Conservation (phyloP, 2,888 invertebrate genomes). For the Chrysodeixis includens region DNA sequence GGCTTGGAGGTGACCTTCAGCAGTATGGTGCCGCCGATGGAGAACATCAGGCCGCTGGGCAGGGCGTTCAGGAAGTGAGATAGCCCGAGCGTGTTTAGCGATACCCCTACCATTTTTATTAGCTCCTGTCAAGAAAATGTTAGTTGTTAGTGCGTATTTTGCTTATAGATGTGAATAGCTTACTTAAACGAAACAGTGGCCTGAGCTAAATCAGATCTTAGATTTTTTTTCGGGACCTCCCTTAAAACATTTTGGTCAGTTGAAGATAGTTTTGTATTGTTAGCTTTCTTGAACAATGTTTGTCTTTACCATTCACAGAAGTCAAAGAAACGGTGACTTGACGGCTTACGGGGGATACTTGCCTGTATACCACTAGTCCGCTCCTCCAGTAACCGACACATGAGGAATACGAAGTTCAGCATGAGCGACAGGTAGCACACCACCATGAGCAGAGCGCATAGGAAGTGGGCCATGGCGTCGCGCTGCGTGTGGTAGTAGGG, state of each 20-base stretch:
- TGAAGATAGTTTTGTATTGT: background rate
- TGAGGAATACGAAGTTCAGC: conserved; percentile 83
- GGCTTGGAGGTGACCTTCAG: conserved; percentile 24
- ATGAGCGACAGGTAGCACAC: conserved; percentile 71
- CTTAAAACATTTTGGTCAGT: background rate
- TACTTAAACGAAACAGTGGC: no score
- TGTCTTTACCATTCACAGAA: no score
- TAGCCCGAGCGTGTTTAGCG: conserved; percentile 90
- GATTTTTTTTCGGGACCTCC: no score
- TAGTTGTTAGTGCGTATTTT: no score
- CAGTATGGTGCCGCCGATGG: conserved; percentile 34
- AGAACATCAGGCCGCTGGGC: conserved; percentile 72
- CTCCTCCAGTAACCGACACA: conserved; percentile 72
- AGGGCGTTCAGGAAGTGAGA: conserved; percentile 92
- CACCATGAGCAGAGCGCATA: conserved; percentile 36
- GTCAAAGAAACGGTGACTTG: no score
- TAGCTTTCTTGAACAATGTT: no score
- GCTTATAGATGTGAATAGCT: no score
- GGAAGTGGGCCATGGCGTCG: background rate
- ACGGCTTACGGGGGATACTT: background rate
- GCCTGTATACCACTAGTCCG: conserved; percentile 67
- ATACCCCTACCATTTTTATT: conserved; percentile 94
- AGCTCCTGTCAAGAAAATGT: conserved; percentile 89
- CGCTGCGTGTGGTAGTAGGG: conserved; percentile 75
- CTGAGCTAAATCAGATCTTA: no score